These are phyloP conservation scores for Graptemys geographica DNA, from an alignment of 2,797 vertebrate species.

Conservation along the genomic window DNA sequence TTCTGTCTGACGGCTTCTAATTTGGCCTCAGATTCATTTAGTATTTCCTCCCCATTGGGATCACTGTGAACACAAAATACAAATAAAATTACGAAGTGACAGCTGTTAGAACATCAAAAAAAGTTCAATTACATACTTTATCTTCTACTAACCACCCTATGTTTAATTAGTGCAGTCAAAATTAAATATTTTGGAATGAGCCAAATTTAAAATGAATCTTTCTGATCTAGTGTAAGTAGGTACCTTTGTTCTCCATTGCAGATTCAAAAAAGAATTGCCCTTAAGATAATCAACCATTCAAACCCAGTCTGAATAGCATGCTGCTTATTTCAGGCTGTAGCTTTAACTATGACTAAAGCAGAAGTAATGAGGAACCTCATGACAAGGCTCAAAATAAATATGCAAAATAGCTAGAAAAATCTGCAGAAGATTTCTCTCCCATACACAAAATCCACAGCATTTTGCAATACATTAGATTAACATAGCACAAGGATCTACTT, in stretches of 20 bases:
- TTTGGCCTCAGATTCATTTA: slow-evolving; percentile 92
- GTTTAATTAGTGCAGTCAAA: background rate
- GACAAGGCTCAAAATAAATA: background rate
- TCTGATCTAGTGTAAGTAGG: background rate
- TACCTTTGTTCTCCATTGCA: background rate
- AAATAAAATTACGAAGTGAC: slow-evolving; percentile 24
- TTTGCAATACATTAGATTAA: background rate
- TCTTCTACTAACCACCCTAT: background rate
- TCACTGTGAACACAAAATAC: slow-evolving; percentile 82
- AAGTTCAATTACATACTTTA: background rate
- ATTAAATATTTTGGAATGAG: background rate
- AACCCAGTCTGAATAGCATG: background rate
- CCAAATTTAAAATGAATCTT: background rate
- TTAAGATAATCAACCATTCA: background rate
- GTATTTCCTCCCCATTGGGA: slow-evolving; percentile 87
- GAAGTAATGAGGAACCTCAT: background rate
- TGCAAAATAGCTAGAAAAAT: background rate
- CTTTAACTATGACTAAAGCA: background rate
- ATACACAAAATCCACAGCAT: background rate
- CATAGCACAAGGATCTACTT: slow-evolving; percentile 11
- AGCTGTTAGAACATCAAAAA: slow-evolving; percentile 30
- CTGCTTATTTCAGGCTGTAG: background rate
- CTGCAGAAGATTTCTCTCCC: background rate
- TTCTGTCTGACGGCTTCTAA: slow-evolving; percentile 91
- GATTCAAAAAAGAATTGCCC: background rate